Evolutionary conservation across 2,888 invertebrate genomes (phyloP).

Genomic region (Lycaena phlaeas): DNA sequence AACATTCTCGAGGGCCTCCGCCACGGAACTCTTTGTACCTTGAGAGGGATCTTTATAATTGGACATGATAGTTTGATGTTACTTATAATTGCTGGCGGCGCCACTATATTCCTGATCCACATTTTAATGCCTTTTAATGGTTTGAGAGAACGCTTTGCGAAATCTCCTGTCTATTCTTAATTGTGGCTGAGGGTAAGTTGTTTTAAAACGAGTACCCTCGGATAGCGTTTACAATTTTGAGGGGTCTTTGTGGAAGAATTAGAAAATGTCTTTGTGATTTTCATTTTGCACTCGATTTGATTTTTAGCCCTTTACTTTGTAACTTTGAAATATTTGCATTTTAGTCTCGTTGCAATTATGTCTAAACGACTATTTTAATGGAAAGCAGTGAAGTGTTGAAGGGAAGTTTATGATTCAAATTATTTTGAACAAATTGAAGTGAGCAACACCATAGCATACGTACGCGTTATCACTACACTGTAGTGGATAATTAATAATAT

Average conservation of each 20-base stretch:
- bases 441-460: too few species aligned
- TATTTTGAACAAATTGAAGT: too few species aligned
- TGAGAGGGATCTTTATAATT: slow-evolving; percentile 21
- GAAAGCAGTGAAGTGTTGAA: background rate
- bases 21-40: slow-evolving; percentile 22
- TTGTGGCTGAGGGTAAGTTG: slow-evolving; percentile 19
- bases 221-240: background rate
- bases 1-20: slow-evolving; percentile 20
- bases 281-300: background rate
- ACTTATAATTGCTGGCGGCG: slow-evolving; percentile 27
- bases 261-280: background rate
- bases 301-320: slow-evolving; percentile 1
- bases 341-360: slow-evolving; percentile 3
- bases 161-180: slow-evolving; percentile 21
- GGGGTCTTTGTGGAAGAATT: slow-evolving; percentile 6
- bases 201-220: slow-evolving; percentile 20
- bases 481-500: too few species aligned
- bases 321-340: background rate
- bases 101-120: slow-evolving; percentile 28
- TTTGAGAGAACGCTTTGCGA: slow-evolving; percentile 21
- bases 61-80: slow-evolving; percentile 28
- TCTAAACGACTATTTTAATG: too few species aligned
- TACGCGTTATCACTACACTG: too few species aligned
- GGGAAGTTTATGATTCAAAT: background rate
- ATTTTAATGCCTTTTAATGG: slow-evolving; percentile 30